phyloP scores from a whole-genome alignment of 2,797 vertebrate genomes.

The Steatocranus sp. region DNA sequence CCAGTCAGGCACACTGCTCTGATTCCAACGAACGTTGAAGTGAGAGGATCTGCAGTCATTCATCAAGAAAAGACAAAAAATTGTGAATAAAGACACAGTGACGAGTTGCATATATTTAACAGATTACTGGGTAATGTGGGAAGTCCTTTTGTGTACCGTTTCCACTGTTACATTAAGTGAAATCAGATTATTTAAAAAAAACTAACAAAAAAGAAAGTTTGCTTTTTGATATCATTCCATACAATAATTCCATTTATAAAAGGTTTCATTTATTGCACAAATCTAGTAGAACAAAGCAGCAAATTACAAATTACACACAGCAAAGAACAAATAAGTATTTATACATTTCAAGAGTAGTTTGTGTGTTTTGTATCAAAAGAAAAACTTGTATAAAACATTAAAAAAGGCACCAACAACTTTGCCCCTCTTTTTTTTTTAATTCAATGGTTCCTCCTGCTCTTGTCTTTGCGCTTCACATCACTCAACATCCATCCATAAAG shows the following conservation, averaged over 20 bases:
- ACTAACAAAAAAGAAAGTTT: neutral
- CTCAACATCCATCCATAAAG: neutral
- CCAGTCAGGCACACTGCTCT: neutral
- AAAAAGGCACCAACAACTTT: conserved; percentile 26
- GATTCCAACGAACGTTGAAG: rapidly evolving
- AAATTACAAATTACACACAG: conserved; percentile 46
- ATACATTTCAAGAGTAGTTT: conserved; percentile 23
- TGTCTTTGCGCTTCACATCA: neutral
- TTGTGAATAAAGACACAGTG: neutral
- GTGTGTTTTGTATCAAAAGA: conserved; percentile 18
- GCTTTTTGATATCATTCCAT: neutral
- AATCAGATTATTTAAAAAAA: neutral
- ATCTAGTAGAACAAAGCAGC: conserved; percentile 43
- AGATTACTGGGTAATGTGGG: neutral
- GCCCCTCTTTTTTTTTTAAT: neutral
- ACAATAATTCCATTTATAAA: conserved; percentile 43
- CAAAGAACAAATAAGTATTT: conserved; percentile 36
- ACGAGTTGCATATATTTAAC: neutral
- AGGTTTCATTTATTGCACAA: conserved; percentile 59
- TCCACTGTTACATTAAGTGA: neutral
- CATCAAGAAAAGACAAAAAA: neutral
- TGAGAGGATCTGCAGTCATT: neutral
- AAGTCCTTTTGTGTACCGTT: neutral
- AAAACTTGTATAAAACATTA: conserved; percentile 16
- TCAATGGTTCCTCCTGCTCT: neutral